Base-by-base conservation (phyloP, 2,113 vertebrate genomes). In the Rhagologus leucostigma region DNA sequence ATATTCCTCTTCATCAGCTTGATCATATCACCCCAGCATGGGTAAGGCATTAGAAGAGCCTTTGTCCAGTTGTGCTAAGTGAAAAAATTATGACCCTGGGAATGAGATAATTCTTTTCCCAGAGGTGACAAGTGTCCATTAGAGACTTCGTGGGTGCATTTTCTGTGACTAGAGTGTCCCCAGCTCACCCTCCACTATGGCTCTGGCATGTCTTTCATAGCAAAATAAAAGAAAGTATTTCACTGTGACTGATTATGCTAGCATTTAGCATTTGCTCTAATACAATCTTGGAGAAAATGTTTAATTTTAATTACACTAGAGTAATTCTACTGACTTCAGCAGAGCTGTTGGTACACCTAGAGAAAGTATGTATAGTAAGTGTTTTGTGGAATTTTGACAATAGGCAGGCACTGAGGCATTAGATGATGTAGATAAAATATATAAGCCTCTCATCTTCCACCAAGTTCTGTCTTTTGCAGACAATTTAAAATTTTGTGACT, bases 401-500 rank as follows among this genome's bases (percentile, higher is more conserved):
- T 77, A 77, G 47, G 39, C 47, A 89, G 76, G 68, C 71, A 64
- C 35, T 74, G 68, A 94, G 47, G 68, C 79, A 93, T 75, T 56
- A 88, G 75, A 63, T 90, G 55, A 67, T 74, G 27, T 35, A 80
- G 46, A 93, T 94, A 90, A 86, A 96, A 93, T 71, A 78, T 49
- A 67, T 26, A 90, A 63, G 14, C 41, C 49, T 56, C 50, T 78
- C 60, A 27, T 86, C 55, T 92, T 84, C 76, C 76, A 94, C 70
- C 37, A 88, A 89, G 68, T 74, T 84, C 52, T 52, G 78, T 92
- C 73, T 93, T 86, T 75, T 89, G 76, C 44, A 79, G 80, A 46
- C 94, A 73, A 84, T 87, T 96, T 82, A 93, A 90, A 84, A 95
- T 93, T 87, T 93, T 86, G 79, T 65, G 77, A 57, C 73, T 84